These are phyloP conservation scores for Tricholauxania praeusta DNA, from an alignment of 2,888 invertebrate species.

Conservation along the genomic window DNA sequence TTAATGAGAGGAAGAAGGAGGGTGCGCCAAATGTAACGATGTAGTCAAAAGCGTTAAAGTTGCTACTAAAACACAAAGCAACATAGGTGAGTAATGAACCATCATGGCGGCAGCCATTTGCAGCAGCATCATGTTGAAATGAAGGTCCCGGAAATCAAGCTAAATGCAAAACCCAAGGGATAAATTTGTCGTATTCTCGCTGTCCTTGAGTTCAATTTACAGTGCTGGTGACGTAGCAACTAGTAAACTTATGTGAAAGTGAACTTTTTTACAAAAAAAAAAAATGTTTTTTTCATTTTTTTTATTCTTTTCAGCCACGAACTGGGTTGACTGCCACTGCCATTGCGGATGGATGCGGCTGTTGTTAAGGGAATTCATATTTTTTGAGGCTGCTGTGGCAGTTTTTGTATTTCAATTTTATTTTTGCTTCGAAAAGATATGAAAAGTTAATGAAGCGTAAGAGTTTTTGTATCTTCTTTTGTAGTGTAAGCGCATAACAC, in stretches of 20 bases:
- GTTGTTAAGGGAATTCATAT: constrained; percentile 23
- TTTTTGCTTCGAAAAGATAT: no score
- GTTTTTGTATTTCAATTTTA: not conserved
- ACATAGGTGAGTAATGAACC: constrained; percentile 52
- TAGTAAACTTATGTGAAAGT: constrained; percentile 50
- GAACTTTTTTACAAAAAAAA: no score
- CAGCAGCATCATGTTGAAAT: constrained; percentile 48
- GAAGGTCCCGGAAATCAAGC: constrained; percentile 35
- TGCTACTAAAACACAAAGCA: constrained; percentile 43
- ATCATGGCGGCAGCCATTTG: constrained; percentile 53
- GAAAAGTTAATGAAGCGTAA: no score
- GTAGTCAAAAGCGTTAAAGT: not conserved
- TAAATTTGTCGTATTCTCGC: constrained; percentile 31
- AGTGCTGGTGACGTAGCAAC: constrained; percentile 45
- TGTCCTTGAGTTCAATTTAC: constrained; percentile 43
- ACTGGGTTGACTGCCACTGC: constrained; percentile 13
- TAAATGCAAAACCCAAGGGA: constrained; percentile 56
- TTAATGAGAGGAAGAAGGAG: not conserved
- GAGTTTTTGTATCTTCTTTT: no score
- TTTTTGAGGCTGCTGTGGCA: not conserved
- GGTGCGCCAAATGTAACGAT: not conserved
- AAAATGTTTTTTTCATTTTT: constrained; percentile 32
- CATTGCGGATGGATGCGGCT: not conserved
- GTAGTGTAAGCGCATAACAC: no score
- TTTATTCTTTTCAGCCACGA: constrained; percentile 18